Percentiles rank a stretch among this genome's conserved stretches.
Evolutionary conservation across 2,888 invertebrate genomes (phyloP).

Genomic region (Andrena dorsata): DNA sequence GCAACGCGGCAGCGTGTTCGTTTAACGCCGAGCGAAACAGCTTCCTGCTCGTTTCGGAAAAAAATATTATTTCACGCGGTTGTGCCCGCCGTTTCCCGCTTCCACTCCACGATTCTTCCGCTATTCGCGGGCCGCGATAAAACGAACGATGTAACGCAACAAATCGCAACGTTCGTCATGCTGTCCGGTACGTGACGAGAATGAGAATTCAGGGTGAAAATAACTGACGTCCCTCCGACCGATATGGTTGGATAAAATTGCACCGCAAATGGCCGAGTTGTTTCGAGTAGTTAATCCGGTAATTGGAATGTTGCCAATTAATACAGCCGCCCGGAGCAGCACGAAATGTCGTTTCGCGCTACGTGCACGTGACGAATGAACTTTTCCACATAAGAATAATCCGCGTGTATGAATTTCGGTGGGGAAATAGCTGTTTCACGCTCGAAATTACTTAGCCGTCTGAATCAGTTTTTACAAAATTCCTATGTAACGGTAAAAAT

Average conservation of each 20-base stretch:
- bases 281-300: conserved; percentile 58
- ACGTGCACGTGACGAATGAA: conserved; percentile 25
- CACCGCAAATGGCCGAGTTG: conserved; percentile 51
- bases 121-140: conserved; percentile 39
- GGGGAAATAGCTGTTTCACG: neutral
- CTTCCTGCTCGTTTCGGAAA: conserved; percentile 25
- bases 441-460: neutral
- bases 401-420: conserved; percentile 1
- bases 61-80: conserved; percentile 31
- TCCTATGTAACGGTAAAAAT: too few species aligned
- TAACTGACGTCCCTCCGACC: conserved; percentile 46
- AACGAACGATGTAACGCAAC: conserved; percentile 49
- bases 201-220: conserved; percentile 57
- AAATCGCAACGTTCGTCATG: conserved; percentile 59
- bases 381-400: conserved; percentile 33
- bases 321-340: conserved; percentile 24
- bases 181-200: conserved; percentile 59
- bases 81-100: conserved; percentile 1
- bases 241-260: conserved; percentile 57
- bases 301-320: conserved; percentile 62
- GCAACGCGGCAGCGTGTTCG: neutral
- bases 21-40: conserved; percentile 10
- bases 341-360: conserved; percentile 20
- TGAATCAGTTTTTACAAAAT: neutral
- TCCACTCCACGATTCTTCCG: conserved; percentile 34